Conservation (phyloP, 35 echinoderm and acorn worm genomes). For the Apostichopus japonicus region DNA sequence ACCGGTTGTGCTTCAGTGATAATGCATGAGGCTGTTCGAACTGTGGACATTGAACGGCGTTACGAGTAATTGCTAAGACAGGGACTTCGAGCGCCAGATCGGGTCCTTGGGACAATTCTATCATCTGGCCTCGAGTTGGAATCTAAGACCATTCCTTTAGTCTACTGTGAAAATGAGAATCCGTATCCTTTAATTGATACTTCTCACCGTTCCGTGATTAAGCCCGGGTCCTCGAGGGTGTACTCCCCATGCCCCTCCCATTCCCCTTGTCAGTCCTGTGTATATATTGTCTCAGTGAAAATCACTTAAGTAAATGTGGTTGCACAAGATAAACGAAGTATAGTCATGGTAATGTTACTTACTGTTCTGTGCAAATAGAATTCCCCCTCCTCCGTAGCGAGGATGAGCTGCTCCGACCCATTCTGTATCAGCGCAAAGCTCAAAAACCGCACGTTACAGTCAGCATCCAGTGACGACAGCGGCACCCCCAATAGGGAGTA, state of each 20-base stretch:
- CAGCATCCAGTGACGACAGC: constrained; percentile 29
- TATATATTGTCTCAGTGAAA: background rate
- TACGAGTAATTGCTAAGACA: too few species aligned
- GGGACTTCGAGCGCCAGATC: too few species aligned
- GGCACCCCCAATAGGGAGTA: background rate
- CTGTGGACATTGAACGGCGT: too few species aligned
- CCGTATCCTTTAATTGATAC: too few species aligned
- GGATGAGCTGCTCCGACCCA: background rate
- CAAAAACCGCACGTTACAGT: constrained; percentile 18
- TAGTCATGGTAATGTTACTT: background rate
- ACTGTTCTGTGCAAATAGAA: constrained; percentile 24
- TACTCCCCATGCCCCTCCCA: too few species aligned
- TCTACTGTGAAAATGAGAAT: too few species aligned
- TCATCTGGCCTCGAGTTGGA: too few species aligned
- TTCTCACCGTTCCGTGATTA: too few species aligned
- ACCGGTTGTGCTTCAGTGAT: too few species aligned
- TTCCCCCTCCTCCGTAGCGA: constrained; percentile 14
- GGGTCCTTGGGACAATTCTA: too few species aligned
- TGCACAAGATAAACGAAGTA: background rate
- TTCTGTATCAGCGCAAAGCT: constrained; percentile 39
- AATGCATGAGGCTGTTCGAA: too few species aligned
- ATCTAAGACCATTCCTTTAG: too few species aligned
- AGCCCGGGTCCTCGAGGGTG: background rate
- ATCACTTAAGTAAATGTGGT: background rate
- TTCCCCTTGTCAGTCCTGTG: background rate